phyloP scores from a whole-genome alignment of 2,888 invertebrate genomes.

The Ennomos fuscantarius region DNA sequence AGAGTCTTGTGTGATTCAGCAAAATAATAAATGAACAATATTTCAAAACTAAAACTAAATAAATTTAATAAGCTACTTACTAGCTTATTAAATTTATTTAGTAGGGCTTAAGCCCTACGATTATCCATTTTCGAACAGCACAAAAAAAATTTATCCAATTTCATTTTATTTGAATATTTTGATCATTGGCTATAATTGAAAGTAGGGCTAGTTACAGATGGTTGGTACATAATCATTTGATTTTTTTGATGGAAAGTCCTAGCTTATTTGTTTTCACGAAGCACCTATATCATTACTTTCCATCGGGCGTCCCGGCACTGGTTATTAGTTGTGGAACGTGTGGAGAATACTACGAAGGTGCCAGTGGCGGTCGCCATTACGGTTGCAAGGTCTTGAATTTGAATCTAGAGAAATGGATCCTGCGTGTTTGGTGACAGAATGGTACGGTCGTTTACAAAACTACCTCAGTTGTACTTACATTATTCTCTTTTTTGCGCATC shows the following conservation, averaged over 20 bases:
- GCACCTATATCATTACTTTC: constrained; percentile 37
- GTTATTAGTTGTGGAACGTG: constrained; percentile 49
- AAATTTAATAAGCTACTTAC: too few species aligned
- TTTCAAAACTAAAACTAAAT: too few species aligned
- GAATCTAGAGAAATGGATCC: constrained; percentile 39
- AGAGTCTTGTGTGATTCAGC: too few species aligned
- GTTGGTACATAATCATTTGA: too few species aligned
- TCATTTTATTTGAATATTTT: too few species aligned
- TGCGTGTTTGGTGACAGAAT: constrained; percentile 15
- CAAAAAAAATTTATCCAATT: too few species aligned
- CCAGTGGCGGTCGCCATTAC: constrained; percentile 35
- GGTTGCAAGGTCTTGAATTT: constrained; percentile 43
- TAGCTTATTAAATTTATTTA: too few species aligned
- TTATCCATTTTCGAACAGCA: neutral
- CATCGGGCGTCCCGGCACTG: constrained; percentile 30
- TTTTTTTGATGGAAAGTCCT: too few species aligned
- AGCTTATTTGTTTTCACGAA: constrained; percentile 25
- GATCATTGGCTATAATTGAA: too few species aligned
- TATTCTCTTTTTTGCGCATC: too few species aligned
- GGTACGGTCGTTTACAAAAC: neutral
- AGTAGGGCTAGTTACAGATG: too few species aligned
- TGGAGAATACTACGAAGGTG: constrained; percentile 42
- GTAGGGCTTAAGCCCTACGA: neutral
- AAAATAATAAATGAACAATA: too few species aligned
- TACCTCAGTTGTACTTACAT: neutral